phyloP scores from a whole-genome alignment of 2,888 invertebrate species.

The Lasioglossum villosulum region DNA sequence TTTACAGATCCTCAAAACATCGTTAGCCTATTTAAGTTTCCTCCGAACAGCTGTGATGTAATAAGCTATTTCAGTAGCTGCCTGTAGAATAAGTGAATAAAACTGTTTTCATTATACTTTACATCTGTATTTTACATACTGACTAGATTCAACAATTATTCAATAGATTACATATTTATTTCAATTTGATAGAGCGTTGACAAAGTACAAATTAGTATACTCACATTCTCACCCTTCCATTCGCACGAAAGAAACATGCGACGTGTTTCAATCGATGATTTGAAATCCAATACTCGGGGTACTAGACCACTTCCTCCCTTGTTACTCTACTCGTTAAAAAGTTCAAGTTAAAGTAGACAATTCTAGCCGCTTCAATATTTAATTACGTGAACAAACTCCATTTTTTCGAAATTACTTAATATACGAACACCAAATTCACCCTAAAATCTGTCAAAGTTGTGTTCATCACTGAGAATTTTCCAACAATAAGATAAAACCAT shows the following conservation, averaged over 20 bases:
- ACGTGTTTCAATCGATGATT: background rate
- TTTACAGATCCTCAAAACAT: conserved; percentile 43
- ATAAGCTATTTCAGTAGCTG: background rate
- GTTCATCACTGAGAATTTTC: background rate
- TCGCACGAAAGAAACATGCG: background rate
- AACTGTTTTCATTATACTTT: background rate
- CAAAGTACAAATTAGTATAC: background rate
- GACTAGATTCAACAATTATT: no score
- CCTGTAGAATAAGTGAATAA: conserved; percentile 1
- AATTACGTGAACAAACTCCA: background rate
- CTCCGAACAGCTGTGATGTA: conserved; percentile 56
- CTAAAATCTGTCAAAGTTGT: background rate
- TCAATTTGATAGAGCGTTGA: background rate
- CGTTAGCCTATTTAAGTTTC: conserved; percentile 49
- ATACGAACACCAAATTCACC: background rate
- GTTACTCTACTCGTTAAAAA: background rate
- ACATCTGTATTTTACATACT: no score
- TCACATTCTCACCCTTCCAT: background rate
- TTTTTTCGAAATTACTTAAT: background rate
- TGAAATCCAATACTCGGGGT: background rate
- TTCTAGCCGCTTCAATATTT: background rate
- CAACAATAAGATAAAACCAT: background rate
- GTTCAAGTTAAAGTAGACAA: background rate
- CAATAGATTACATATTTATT: background rate
- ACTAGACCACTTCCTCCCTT: background rate